Conservation (phyloP, 2,797 vertebrate genomes). For the Anomalospiza imberbis region DNA sequence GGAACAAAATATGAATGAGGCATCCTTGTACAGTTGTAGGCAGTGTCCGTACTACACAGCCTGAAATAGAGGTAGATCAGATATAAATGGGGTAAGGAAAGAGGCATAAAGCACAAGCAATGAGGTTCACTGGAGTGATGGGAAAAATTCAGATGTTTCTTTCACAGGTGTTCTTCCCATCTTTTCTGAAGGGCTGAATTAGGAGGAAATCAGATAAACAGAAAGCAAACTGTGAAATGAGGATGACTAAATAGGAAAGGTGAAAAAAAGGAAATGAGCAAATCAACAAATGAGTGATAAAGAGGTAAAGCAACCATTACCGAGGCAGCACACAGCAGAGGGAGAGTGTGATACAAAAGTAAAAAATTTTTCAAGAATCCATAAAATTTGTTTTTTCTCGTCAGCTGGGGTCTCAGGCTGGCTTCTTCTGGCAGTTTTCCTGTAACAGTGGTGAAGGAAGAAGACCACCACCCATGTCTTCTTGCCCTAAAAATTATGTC, state of each 20-base stretch:
- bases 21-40: background rate
- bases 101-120: background rate
- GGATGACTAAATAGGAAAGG: background rate
- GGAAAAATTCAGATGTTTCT: background rate
- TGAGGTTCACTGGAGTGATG: background rate
- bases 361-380: background rate
- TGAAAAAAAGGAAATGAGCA: background rate
- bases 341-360: background rate
- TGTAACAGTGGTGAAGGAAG: background rate
- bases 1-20: background rate
- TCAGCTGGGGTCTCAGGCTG: background rate
- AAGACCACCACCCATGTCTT: background rate
- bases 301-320: background rate
- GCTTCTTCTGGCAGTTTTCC: background rate
- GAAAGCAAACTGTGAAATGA: background rate
- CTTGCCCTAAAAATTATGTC: background rate
- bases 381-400: background rate
- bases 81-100: background rate
- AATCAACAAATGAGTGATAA: fast-evolving
- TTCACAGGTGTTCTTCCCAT: background rate
- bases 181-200: background rate
- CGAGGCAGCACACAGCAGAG: background rate
- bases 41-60: background rate
- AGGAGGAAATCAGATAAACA: background rate
- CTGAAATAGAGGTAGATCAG: background rate